Evolutionary conservation across 2,113 vertebrate genomes (phyloP).

Genomic region (Mesoclemmys tuberculata): DNA sequence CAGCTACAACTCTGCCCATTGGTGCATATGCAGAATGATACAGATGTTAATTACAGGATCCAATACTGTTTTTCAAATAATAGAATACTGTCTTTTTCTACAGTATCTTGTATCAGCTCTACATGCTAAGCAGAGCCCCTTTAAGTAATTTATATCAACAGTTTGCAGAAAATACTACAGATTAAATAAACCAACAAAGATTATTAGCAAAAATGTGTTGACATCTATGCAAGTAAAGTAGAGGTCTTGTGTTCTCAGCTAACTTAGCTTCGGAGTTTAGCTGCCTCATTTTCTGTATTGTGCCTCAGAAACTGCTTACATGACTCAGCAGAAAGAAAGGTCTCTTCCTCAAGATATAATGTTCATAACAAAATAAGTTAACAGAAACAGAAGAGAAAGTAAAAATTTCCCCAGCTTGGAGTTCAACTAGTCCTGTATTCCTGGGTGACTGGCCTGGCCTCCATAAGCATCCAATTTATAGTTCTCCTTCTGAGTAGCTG

Average conservation of each 20-base stretch:
- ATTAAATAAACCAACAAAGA: conserved; percentile 37
- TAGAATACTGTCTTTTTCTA: background rate
- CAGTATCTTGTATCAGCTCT: background rate
- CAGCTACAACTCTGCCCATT: background rate
- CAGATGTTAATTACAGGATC: background rate
- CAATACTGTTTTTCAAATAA: background rate
- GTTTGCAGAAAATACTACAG: background rate
- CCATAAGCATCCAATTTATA: background rate
- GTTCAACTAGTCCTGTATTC: background rate
- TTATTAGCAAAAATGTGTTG: conserved; percentile 13
- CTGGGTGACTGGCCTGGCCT: background rate
- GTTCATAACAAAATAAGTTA: background rate
- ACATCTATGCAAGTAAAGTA: background rate
- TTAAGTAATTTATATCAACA: background rate
- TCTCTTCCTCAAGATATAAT: background rate
- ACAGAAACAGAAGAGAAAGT: background rate
- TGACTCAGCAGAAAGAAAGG: background rate
- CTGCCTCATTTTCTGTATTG: background rate
- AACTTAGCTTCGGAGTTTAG: conserved; percentile 15
- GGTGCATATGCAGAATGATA: background rate
- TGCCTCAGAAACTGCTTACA: conserved; percentile 8
- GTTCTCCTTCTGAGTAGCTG: background rate
- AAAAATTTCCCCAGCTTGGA: background rate
- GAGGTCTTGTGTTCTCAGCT: background rate
- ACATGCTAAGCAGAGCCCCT: background rate